Conservation (phyloP, 2,113 vertebrate species). For the Microtus richardsoni region DNA sequence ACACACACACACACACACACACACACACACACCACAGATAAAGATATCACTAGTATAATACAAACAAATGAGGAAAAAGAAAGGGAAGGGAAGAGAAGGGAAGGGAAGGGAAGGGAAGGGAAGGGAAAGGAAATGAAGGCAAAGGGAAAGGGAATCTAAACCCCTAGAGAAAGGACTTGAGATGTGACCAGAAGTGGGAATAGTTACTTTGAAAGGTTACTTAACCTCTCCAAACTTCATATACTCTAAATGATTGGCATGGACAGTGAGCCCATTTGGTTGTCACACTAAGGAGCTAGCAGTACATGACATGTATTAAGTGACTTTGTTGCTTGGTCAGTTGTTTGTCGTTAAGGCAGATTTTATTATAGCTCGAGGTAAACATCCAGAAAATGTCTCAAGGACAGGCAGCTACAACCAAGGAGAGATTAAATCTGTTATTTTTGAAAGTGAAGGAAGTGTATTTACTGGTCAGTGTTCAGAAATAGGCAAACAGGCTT, state of each 20-base stretch:
- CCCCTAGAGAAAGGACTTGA: not conserved
- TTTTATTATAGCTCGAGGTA: not conserved
- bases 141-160: not conserved
- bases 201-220: not conserved
- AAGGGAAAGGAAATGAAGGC: not conserved
- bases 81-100: too few species aligned
- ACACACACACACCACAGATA: not conserved
- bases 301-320: not conserved
- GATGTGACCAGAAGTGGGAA: not conserved
- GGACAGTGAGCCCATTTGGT: not conserved
- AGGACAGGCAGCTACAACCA: not conserved
- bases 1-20: too few species aligned
- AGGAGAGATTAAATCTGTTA: conserved; percentile 3
- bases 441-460: not conserved
- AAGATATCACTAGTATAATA: not conserved
- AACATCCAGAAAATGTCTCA: not conserved
- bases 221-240: not conserved
- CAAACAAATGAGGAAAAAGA: not conserved
- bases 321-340: not conserved
- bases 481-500: not conserved
- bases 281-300: not conserved
- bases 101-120: not conserved
- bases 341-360: not conserved
- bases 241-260: not conserved
- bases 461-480: not conserved